Evolutionary conservation across 2,888 invertebrate genomes (phyloP).

Genomic region (Drosophila peninsularis): DNA sequence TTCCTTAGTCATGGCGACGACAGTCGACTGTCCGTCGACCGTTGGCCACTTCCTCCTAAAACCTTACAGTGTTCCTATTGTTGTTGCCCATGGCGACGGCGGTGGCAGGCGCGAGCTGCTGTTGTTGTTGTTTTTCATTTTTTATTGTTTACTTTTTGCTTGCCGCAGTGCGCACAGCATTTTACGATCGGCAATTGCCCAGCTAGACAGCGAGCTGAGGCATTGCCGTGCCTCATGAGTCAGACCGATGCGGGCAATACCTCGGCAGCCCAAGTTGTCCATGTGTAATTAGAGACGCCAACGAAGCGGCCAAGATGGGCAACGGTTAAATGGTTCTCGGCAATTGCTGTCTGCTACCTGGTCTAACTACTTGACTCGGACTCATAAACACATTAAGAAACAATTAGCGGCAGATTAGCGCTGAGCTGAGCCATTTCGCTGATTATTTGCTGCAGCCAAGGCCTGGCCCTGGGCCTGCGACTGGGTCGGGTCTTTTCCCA

Average conservation of each 20-base stretch:
- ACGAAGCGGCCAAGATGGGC: neutral
- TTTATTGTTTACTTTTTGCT: constrained; percentile 40
- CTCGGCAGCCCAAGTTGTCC: constrained; percentile 12
- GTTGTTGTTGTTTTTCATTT: constrained; percentile 31
- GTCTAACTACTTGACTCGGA: constrained; percentile 22
- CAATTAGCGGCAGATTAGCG: constrained; percentile 75
- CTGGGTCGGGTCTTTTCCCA: constrained; percentile 21
- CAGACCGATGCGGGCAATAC: constrained; percentile 42
- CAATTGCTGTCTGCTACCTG: constrained; percentile 16
- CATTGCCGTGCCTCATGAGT: constrained; percentile 52
- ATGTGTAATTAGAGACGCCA: constrained; percentile 49
- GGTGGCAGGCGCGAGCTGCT: constrained; percentile 44
- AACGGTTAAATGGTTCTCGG: constrained; percentile 37
- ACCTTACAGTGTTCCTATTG: constrained; percentile 64
- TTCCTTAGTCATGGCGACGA: constrained; percentile 71
- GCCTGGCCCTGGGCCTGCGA: constrained; percentile 2
- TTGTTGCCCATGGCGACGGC: constrained; percentile 26
- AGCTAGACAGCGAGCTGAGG: constrained; percentile 27
- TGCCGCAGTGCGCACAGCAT: constrained; percentile 28
- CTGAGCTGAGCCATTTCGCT: constrained; percentile 35
- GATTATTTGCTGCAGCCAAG: constrained; percentile 31
- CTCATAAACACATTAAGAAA: constrained; percentile 71
- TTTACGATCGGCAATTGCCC: constrained; percentile 62
- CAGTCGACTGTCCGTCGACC: constrained; percentile 24
- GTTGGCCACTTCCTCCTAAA: constrained; percentile 63